Evolutionary conservation across 1,140 invertebrate species (phyloP).

Genomic region (Linepithema humile): DNA sequence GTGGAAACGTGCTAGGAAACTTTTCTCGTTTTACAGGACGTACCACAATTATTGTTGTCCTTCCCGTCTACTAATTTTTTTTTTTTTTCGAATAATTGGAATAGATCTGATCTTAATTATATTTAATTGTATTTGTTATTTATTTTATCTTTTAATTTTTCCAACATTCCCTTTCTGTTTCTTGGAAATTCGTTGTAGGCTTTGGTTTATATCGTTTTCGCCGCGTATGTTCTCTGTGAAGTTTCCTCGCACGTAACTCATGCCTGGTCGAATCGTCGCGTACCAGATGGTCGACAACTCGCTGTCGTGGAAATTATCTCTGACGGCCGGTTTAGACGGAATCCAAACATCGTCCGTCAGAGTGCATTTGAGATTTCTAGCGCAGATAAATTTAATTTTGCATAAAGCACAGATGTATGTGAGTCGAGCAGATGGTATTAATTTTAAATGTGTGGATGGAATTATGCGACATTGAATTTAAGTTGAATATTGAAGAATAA

Average conservation of each 20-base stretch:
- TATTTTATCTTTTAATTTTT: background rate
- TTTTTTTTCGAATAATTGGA: background rate
- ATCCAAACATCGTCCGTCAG: constrained; percentile 39
- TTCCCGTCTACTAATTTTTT: background rate
- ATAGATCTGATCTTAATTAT: background rate
- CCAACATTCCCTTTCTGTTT: background rate
- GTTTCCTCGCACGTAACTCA: constrained; percentile 36
- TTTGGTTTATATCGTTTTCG: background rate
- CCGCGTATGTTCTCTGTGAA: constrained; percentile 7
- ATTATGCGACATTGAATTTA: background rate
- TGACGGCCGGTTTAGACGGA: constrained; percentile 35
- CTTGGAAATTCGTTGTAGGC: background rate
- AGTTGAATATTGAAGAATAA: background rate
- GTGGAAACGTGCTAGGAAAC: constrained; percentile 63
- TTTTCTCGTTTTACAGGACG: background rate
- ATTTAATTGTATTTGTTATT: background rate
- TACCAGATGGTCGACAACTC: constrained; percentile 54
- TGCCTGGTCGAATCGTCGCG: constrained; percentile 50
- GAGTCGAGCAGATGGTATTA: background rate
- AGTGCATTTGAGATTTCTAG: constrained; percentile 17
- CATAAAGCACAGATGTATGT: background rate
- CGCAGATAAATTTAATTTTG: background rate
- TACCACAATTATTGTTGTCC: too few species aligned
- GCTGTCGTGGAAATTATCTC: constrained; percentile 54
- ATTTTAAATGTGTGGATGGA: background rate